Evolutionary conservation across 2,113 vertebrate genomes (phyloP).

Genomic region (Oriolus oriolus): DNA sequence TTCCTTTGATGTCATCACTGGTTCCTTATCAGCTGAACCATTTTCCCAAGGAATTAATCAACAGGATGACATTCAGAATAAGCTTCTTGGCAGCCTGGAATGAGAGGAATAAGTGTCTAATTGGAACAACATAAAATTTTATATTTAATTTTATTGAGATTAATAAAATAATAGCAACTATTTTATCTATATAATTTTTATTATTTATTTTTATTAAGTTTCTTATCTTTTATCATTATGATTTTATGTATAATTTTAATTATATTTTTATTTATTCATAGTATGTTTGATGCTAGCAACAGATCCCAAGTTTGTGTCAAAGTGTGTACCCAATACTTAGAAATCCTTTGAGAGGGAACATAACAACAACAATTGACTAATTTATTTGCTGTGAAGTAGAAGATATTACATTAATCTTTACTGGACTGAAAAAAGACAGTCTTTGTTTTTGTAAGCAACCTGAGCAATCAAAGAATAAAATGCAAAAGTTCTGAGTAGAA

Average conservation of each 20-base stretch:
- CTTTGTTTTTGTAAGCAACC: background rate
- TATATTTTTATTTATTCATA: background rate
- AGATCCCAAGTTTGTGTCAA: background rate
- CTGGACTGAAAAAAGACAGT: background rate
- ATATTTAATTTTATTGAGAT: background rate
- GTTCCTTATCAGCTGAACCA: background rate
- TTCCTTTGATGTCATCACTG: background rate
- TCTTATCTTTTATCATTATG: background rate
- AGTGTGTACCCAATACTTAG: background rate
- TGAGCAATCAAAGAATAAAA: background rate
- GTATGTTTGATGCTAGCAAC: background rate
- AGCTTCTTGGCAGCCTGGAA: background rate
- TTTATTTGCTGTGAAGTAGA: background rate
- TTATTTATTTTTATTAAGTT: background rate
- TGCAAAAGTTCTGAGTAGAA: background rate
- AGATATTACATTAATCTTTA: background rate
- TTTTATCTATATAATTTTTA: background rate
- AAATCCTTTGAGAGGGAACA: background rate
- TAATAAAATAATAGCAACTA: background rate
- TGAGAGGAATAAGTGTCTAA: background rate
- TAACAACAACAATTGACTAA: background rate
- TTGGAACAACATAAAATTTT: background rate
- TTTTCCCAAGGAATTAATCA: background rate
- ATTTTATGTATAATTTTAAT: background rate
- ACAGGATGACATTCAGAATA: background rate